phyloP scores from a whole-genome alignment of 2,888 invertebrate species.

The Patella caerulea region DNA sequence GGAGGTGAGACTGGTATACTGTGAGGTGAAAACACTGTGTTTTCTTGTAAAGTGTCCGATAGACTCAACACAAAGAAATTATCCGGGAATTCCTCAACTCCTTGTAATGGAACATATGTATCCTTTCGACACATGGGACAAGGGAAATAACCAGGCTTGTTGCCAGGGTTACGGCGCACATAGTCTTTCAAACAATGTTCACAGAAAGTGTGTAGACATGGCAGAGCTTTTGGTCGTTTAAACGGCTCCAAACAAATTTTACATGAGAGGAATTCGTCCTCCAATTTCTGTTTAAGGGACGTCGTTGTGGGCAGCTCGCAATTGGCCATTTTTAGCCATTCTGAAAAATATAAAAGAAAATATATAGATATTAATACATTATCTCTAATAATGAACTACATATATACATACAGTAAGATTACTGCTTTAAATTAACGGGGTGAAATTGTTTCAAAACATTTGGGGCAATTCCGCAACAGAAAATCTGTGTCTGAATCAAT shows the following conservation, averaged over 20 bases:
- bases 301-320: slow-evolving; percentile 39
- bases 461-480: too few relatives aligned
- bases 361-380: too few relatives aligned
- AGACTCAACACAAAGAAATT: slow-evolving; percentile 61
- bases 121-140: slow-evolving; percentile 66
- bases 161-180: slow-evolving; percentile 60
- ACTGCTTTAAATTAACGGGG: too few relatives aligned
- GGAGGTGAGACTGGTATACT: slow-evolving; percentile 42
- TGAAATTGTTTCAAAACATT: too few relatives aligned
- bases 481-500: too few relatives aligned
- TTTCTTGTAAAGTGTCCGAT: slow-evolving; percentile 62
- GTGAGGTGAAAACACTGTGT: slow-evolving; percentile 18
- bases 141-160: slow-evolving; percentile 59
- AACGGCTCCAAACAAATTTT: slow-evolving; percentile 65
- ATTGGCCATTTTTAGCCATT: slow-evolving; percentile 68
- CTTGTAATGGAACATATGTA: slow-evolving; percentile 55
- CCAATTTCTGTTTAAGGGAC: slow-evolving; percentile 61
- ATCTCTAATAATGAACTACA: too few relatives aligned
- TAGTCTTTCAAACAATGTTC: slow-evolving; percentile 59
- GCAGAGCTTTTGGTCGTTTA: slow-evolving; percentile 60
- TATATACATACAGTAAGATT: too few relatives aligned
- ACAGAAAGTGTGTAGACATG: slow-evolving; percentile 63
- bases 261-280: slow-evolving; percentile 65
- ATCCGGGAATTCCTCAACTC: slow-evolving; percentile 60
- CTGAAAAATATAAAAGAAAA: slow-evolving; percentile 45